A percentile compares a stretch with the other conserved stretches of the same genome.
Conservation (phyloP, 2,888 invertebrate genomes). For the Pycnomerus fuliginosus region DNA sequence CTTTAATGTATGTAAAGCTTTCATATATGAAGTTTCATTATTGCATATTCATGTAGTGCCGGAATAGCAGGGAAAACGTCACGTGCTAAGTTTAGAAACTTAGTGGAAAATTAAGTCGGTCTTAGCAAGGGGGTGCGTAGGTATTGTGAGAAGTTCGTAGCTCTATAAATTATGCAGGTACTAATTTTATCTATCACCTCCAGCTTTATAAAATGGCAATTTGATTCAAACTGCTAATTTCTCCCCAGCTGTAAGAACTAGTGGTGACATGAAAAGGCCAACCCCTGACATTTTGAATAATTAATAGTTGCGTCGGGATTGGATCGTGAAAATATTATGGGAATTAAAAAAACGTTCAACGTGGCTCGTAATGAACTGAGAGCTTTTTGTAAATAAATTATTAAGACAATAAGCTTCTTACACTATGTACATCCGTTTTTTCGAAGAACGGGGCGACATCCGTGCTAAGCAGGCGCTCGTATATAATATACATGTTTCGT, state of each 20-base stretch:
- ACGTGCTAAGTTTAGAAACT: too few species aligned
- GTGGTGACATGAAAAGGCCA: constrained; percentile 13
- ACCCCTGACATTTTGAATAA: constrained; percentile 18
- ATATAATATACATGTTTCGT: constrained; percentile 35
- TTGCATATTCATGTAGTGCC: not conserved
- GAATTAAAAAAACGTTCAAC: constrained; percentile 11
- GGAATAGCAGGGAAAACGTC: not conserved
- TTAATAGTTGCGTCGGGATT: constrained; percentile 7
- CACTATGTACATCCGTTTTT: too few species aligned
- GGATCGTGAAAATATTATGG: constrained; percentile 13
- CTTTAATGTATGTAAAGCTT: too few species aligned
- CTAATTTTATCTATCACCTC: too few species aligned
- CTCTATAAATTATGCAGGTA: too few species aligned
- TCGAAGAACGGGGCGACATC: constrained; percentile 37
- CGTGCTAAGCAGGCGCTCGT: constrained; percentile 36
- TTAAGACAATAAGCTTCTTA: too few species aligned
- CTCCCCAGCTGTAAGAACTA: too few species aligned
- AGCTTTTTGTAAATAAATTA: constrained; percentile 33
- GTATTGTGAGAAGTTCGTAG: too few species aligned
- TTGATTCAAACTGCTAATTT: too few species aligned
- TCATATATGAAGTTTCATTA: not conserved
- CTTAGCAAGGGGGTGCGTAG: too few species aligned
- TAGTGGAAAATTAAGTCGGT: too few species aligned
- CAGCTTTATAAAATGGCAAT: too few species aligned
- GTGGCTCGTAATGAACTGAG: constrained; percentile 14